Evolutionary conservation across 2,113 vertebrate species (phyloP).

Genomic region (Struthio camelus): DNA sequence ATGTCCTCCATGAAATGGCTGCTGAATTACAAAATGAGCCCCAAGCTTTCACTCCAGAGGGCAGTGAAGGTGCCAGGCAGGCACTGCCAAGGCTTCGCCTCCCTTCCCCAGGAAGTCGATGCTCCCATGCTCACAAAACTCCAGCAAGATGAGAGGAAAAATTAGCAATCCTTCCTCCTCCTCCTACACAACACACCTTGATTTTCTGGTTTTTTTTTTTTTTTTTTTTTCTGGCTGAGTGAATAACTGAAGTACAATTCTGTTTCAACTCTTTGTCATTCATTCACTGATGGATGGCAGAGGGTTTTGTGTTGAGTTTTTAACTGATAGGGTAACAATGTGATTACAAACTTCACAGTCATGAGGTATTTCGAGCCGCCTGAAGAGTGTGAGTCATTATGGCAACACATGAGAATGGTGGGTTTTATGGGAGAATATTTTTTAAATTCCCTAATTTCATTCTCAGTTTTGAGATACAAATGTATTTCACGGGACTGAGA

Average conservation of each 20-base stretch:
- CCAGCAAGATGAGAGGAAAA: background rate
- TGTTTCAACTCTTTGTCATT: background rate
- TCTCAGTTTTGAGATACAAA: background rate
- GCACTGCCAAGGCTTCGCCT: background rate
- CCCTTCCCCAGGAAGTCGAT: rapidly evolving
- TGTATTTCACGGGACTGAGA: background rate
- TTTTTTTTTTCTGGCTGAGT: background rate
- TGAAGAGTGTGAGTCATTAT: background rate
- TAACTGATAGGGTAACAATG: background rate
- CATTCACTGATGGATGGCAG: background rate
- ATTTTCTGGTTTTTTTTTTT: background rate
- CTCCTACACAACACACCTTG: background rate
- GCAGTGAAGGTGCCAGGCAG: too few relatives aligned
- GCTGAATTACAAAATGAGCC: background rate
- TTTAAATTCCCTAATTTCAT: background rate
- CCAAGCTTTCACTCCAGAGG: background rate
- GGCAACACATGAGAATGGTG: rapidly evolving
- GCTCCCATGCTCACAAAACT: background rate
- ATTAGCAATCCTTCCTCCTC: background rate
- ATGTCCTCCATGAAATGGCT: background rate
- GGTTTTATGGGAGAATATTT: background rate
- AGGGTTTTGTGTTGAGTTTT: background rate
- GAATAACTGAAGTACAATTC: background rate
- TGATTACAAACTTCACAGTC: background rate
- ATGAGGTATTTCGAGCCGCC: background rate